phyloP scores from a whole-genome alignment of 2,888 invertebrate species.

The Pachymerium ferrugineum region DNA sequence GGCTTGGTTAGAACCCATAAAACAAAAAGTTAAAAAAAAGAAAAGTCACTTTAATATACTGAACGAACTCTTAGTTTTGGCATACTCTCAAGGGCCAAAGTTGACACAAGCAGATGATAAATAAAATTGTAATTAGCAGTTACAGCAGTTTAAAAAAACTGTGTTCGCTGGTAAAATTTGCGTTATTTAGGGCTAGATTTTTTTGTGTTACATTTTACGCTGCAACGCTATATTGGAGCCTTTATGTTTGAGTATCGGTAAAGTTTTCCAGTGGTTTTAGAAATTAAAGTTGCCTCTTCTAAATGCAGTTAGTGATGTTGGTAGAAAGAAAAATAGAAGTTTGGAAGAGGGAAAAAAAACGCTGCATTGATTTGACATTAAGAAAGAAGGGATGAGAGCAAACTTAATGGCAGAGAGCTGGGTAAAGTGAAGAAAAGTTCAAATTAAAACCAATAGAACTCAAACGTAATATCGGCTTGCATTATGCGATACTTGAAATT shows the following conservation, averaged over 20 bases:
- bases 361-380: not conserved
- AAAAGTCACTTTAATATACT: not conserved
- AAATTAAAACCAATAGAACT: slow-evolving; percentile 12
- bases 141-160: not conserved
- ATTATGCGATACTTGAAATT: not conserved
- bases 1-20: slow-evolving; percentile 13
- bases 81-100: not conserved
- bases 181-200: not conserved
- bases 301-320: not conserved
- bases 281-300: not conserved
- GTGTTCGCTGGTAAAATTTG: not conserved
- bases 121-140: not conserved
- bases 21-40: not conserved
- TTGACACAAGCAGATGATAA: not conserved
- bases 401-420: not conserved
- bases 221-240: not conserved
- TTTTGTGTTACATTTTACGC: not conserved
- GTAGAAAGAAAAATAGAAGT: not conserved
- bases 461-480: not conserved
- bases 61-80: not conserved
- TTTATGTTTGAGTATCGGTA: not conserved
- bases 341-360: not conserved
- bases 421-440: not conserved
- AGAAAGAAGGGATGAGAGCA: no score
- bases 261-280: not conserved